Evolutionary conservation across 2,797 vertebrate genomes (phyloP).

Genomic region (Serranus cabrilla): DNA sequence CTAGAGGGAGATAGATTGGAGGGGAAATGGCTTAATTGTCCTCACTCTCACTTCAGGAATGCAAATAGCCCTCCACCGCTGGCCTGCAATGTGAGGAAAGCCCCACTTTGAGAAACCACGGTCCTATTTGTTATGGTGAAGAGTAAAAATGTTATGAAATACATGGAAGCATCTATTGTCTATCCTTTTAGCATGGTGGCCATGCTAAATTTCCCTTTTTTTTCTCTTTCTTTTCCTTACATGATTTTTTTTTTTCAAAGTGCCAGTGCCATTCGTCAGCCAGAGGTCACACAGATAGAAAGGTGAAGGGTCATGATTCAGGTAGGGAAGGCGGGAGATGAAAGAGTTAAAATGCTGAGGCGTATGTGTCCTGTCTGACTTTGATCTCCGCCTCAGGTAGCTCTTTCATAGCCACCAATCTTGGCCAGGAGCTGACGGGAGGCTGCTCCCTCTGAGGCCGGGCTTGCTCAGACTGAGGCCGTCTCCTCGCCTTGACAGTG

Average conservation of each 20-base stretch:
- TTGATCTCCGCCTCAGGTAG: slow-evolving; percentile 87
- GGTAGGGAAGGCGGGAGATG: slow-evolving; percentile 73
- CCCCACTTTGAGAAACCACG: slow-evolving; percentile 37
- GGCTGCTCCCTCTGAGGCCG: slow-evolving; percentile 48
- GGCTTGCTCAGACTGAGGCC: slow-evolving; percentile 71
- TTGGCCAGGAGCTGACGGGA: slow-evolving; percentile 65
- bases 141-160: neutral
- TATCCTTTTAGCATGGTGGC: neutral
- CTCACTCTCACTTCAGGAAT: slow-evolving; percentile 88
- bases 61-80: slow-evolving; percentile 79
- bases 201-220: neutral
- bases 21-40: slow-evolving; percentile 90
- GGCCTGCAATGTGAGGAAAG: slow-evolving; percentile 62
- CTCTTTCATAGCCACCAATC: slow-evolving; percentile 81
- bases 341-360: slow-evolving; percentile 83
- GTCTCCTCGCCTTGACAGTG: slow-evolving; percentile 50
- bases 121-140: slow-evolving; percentile 6
- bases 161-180: slow-evolving; percentile 1
- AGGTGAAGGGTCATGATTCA: slow-evolving; percentile 75
- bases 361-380: slow-evolving; percentile 78
- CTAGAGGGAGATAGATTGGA: slow-evolving; percentile 88
- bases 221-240: slow-evolving; percentile 22
- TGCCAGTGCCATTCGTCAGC: slow-evolving; percentile 30
- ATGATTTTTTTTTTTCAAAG: neutral
- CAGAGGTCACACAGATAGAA: slow-evolving; percentile 70